Base-by-base conservation (phyloP, 2,797 vertebrate genomes). In the Danio tinwini region DNA sequence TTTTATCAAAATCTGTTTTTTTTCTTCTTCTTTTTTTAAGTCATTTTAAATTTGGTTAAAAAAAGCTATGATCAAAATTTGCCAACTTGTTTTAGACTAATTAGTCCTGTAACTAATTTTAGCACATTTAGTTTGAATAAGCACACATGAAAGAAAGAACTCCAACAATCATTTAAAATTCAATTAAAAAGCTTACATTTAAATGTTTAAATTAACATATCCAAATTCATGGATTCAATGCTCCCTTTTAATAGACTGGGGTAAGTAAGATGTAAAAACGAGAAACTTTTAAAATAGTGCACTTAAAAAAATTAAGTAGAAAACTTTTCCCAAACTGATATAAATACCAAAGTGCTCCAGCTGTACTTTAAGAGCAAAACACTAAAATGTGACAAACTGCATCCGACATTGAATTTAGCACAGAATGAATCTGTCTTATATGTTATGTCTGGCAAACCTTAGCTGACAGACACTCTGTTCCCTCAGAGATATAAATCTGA, bases 381-480 rank as follows among this genome's bases (percentile, higher is more conserved):
- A 17, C 47, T n/a, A 55, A 70, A 53, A 14, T 6, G 13, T 6
- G 8, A n/a, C 13, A 17, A 52, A 69, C 29, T 39, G 16, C 9
- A 39, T 39, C 47, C 47, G 3, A 6, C 16, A 12, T n/a, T 52
- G 29, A 3, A 16, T n/a, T 69, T 52, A 55, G 40, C 37, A 53
- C 6, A 42, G 37, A 29, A 19, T 55, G 37, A 53, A 29, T 71
- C 40, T 58, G 12, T 16, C 10, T 58, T 16, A 45, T 58, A 58
- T 16, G 9, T 12, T 45, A 72, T 8, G 17, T 13, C 55, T 58
- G 40, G 1, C 2, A 58, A 55, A 37, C 37, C 50, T 11, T 11
- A 58, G 17, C 5, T 73, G 40, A 45, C 56, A 74, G 45, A 75
- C 45, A 50, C 47, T 5, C 11, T 53, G 37, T 52, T 75, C 59